Conservation (phyloP, 2,797 vertebrate genomes). For the Allochrocebus solatus region DNA sequence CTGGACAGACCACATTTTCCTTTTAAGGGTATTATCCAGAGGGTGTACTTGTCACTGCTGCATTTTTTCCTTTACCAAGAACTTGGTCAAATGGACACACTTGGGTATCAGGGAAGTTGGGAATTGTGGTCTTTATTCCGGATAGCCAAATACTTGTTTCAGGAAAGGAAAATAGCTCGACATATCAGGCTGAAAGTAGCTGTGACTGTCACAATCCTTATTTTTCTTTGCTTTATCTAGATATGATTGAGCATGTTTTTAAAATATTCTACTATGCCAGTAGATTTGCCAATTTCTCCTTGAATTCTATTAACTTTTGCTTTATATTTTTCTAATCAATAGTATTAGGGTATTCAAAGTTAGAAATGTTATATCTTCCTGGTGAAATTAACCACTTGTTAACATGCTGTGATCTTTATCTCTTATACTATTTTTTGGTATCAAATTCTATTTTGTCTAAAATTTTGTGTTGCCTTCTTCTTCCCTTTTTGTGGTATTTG, state of each 20-base stretch:
- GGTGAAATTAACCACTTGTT: not conserved
- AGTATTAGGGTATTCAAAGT: not conserved
- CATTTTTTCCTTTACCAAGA: not conserved
- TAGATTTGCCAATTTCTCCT: not conserved
- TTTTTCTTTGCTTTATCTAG: not conserved
- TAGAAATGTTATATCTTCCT: not conserved
- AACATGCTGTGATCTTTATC: not conserved
- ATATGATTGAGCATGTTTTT: not conserved
- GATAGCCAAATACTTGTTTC: not conserved
- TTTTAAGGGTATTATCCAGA: not conserved
- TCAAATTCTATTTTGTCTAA: slow-evolving; percentile 28
- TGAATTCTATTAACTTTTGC: not conserved
- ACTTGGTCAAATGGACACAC: not conserved
- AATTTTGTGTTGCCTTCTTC: not conserved
- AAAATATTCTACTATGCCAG: not conserved
- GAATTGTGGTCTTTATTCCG: not conserved
- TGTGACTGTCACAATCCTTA: not conserved
- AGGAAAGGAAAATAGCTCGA: not conserved
- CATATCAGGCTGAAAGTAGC: not conserved
- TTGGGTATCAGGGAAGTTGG: not conserved
- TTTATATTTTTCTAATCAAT: not conserved
- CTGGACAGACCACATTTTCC: not conserved
- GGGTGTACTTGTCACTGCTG: not conserved
- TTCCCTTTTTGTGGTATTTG: not conserved
- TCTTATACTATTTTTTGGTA: not conserved